These are phyloP conservation scores for Rotaria socialis DNA, from an alignment of 2,888 invertebrate species.

Conservation along the genomic window DNA sequence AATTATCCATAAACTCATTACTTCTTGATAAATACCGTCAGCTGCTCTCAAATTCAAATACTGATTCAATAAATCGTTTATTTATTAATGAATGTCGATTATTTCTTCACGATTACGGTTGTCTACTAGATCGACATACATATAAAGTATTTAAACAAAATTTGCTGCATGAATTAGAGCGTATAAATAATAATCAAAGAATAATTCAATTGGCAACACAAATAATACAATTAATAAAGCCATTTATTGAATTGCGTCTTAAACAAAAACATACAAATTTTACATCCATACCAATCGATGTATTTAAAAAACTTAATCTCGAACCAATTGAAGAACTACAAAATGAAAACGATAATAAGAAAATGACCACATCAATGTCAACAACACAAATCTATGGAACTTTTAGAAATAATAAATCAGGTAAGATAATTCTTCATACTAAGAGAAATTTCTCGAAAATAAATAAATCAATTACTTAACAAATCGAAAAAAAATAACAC, in stretches of 20 bases:
- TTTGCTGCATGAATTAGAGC: background rate
- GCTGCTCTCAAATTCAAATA: background rate
- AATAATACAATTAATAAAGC: background rate
- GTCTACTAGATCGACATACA: constrained; percentile 30
- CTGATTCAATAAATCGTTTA: background rate
- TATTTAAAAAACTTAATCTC: constrained; percentile 21
- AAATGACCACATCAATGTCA: background rate
- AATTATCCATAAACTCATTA: constrained; percentile 17
- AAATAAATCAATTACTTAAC: too few species aligned
- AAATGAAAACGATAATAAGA: constrained; percentile 13
- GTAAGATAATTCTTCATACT: background rate
- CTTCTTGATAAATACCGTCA: constrained; percentile 8
- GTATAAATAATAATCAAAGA: background rate
- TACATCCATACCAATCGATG: background rate
- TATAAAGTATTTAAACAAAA: constrained; percentile 27
- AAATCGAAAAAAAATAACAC: too few species aligned
- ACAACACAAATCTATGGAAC: background rate
- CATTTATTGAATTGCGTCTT: background rate
- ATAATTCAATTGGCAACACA: constrained; percentile 22
- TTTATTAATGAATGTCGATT: background rate
- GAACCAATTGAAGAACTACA: background rate
- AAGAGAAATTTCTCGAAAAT: too few species aligned
- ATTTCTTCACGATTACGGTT: constrained; percentile 20
- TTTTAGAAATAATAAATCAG: background rate
- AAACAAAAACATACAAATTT: background rate